Conservation (phyloP, 2,113 vertebrate species). For the Uropsilus gracilis region DNA sequence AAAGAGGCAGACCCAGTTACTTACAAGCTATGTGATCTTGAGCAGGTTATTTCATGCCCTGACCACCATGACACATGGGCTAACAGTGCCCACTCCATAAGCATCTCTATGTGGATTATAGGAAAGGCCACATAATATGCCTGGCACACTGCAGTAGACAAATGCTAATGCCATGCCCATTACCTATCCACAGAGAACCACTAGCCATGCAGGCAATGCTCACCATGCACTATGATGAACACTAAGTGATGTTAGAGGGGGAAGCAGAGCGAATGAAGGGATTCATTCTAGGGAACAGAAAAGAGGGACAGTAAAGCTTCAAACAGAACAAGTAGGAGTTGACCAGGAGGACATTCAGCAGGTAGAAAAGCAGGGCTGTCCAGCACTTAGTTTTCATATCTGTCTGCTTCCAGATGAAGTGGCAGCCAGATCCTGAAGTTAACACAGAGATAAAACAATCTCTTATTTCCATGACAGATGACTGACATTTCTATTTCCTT, state of each 20-base stretch:
- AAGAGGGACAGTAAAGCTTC: background rate
- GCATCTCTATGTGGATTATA: background rate
- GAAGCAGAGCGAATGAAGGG: background rate
- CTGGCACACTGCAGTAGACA: background rate
- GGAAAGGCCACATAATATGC: background rate
- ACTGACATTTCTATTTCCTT: constrained; percentile 71
- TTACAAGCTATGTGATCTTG: background rate
- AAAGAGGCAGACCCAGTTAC: background rate
- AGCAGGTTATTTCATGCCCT: constrained; percentile 15
- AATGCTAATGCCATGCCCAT: background rate
- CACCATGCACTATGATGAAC: background rate
- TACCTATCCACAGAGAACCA: background rate
- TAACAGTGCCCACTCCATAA: background rate
- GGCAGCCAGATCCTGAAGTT: background rate
- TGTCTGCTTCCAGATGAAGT: constrained; percentile 16
- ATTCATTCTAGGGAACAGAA: background rate
- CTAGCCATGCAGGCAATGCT: background rate
- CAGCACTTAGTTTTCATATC: background rate
- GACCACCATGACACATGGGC: background rate
- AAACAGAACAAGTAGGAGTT: background rate
- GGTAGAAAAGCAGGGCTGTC: background rate
- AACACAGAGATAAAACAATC: constrained; percentile 30
- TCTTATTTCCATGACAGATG: constrained; percentile 50
- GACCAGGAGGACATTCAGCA: background rate
- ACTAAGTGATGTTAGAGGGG: background rate